phyloP scores from a whole-genome alignment of 2,113 vertebrate genomes.

The Ceyx cyanopectus region DNA sequence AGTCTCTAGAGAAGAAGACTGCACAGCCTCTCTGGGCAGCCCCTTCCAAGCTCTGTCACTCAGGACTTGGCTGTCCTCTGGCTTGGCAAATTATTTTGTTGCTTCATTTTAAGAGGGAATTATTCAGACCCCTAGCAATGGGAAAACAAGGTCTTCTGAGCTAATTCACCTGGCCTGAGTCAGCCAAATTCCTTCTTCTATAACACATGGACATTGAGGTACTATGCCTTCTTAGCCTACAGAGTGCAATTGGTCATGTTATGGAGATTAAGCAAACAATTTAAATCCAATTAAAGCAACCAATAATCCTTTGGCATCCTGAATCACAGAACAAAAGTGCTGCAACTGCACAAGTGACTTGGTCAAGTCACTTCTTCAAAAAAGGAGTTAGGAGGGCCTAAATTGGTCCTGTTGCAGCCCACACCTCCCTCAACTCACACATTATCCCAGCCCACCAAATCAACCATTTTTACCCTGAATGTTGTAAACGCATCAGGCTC shows the following conservation, averaged over 20 bases:
- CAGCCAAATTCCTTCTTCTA: background rate
- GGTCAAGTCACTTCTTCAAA: background rate
- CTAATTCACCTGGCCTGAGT: background rate
- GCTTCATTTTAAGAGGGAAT: background rate
- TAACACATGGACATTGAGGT: background rate
- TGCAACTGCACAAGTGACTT: background rate
- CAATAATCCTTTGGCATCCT: background rate
- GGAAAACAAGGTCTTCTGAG: background rate
- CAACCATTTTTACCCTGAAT: slow-evolving; percentile 57
- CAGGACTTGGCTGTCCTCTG: background rate
- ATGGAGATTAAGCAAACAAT: background rate
- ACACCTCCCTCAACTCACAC: background rate
- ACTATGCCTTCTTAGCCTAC: background rate
- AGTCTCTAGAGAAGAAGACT: too few relatives aligned
- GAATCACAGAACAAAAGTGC: background rate
- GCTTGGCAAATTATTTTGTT: background rate
- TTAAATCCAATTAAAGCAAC: background rate
- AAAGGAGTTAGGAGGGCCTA: background rate
- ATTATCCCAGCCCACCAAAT: background rate
- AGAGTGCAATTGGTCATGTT: background rate
- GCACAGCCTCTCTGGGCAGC: too few relatives aligned
- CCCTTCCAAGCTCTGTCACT: too few relatives aligned
- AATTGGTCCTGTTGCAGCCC: background rate
- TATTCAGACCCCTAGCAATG: background rate
- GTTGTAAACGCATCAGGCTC: slow-evolving; percentile 46